Conservation (phyloP, 2,888 invertebrate species). For the Lepetodrilus schrolli region DNA sequence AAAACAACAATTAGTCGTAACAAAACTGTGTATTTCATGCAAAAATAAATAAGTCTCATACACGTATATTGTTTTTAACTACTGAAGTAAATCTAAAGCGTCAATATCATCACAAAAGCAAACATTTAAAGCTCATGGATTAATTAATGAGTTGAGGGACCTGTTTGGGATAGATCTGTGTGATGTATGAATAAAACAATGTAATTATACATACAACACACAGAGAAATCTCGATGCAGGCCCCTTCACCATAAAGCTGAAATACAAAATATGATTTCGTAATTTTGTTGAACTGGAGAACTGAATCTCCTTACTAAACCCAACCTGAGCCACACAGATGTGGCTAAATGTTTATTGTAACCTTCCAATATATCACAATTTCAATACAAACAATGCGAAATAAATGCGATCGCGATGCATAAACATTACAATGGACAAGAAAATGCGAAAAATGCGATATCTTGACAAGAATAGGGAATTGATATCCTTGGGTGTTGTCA, state of each 20-base stretch:
- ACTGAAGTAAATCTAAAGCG: constrained; percentile 1
- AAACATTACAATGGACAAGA: background rate
- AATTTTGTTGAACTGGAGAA: background rate
- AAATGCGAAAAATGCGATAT: constrained; percentile 13
- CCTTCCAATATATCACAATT: background rate
- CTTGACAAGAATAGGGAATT: background rate
- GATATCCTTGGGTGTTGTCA: too few species aligned
- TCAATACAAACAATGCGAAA: constrained; percentile 8
- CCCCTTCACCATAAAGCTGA: too few species aligned
- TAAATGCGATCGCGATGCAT: constrained; percentile 15
- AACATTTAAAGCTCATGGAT: constrained; percentile 13
- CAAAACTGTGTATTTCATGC: constrained; percentile 11
- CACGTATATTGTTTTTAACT: too few species aligned
- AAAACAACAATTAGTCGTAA: constrained; percentile 7
- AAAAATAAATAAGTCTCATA: background rate
- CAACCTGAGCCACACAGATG: background rate
- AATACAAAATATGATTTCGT: background rate
- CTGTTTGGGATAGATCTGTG: too few species aligned
- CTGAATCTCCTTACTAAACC: background rate
- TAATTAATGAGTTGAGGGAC: too few species aligned
- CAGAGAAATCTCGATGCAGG: too few species aligned
- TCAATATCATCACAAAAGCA: constrained; percentile 6
- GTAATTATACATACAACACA: too few species aligned
- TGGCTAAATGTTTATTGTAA: constrained; percentile 14
- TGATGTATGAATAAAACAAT: too few species aligned